Conservation (phyloP, 2,888 invertebrate genomes). For the Drosophila stalkeri region DNA sequence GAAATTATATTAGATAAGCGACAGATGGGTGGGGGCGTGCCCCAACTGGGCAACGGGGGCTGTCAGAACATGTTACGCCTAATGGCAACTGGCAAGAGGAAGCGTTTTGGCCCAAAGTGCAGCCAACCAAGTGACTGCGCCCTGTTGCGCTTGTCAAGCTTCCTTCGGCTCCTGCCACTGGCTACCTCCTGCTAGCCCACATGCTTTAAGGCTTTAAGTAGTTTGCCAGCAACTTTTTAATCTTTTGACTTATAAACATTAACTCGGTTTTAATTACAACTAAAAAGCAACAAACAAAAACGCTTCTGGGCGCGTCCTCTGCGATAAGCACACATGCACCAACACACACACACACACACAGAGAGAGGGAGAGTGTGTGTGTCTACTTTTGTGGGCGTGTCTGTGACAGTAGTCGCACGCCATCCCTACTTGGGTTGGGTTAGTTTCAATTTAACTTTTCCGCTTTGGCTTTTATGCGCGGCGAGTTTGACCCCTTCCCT, state of each 20-base stretch:
- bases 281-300: conserved; percentile 43
- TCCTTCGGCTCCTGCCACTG: neutral
- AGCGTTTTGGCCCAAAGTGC: conserved; percentile 40
- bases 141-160: conserved; percentile 31
- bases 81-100: conserved; percentile 51
- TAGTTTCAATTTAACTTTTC: conserved; percentile 78
- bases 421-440: conserved; percentile 70
- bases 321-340: conserved; percentile 51
- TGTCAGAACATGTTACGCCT: conserved; percentile 51
- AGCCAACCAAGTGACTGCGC: conserved; percentile 38
- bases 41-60: neutral
- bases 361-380: too few relatives aligned
- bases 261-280: conserved; percentile 83
- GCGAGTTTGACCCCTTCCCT: conserved; percentile 37
- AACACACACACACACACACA: conserved; percentile 6
- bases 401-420: conserved; percentile 56
- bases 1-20: conserved; percentile 56
- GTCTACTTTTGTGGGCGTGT: conserved; percentile 62
- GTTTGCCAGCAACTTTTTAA: conserved; percentile 60
- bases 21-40: neutral
- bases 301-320: conserved; percentile 55
- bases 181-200: neutral
- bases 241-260: conserved; percentile 81
- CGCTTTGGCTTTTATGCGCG: conserved; percentile 41
- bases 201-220: conserved; percentile 33